Base-by-base conservation (phyloP, 1,140 invertebrate genomes). In the Calliopsis andreniformis region DNA sequence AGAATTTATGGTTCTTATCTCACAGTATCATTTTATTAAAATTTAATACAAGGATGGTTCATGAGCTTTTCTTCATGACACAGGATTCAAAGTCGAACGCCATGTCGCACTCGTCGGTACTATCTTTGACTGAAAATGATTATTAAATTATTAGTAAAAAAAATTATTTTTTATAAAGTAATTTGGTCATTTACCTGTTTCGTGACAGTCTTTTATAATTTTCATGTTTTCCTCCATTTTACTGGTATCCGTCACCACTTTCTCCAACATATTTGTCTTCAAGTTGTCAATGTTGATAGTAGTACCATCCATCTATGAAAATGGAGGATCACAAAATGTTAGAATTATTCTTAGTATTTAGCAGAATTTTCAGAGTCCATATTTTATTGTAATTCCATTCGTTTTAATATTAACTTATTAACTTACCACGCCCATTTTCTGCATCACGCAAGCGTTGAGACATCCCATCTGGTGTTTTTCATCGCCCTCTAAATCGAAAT, bases 101-200 rank as follows among this genome's bases (percentile, higher is more conserved):
- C 0, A 66, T 14, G 0, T 70, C 76, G 30, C 82, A 83, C 0
- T 67, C 71, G 20, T 84, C 18, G 32, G n/a, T 7, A 2, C 20
- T 62, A 1, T n/a, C 35, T 28, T 35, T 42, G 28, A 59, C 82
- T 84, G 43, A 61, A 10, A 75, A 68, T 0, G 8, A 25, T 14
- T 8, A 18, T 2, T 0, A 14, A 20, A 6, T n/a, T 4, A 14
- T 42, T 51, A 53, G 1, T 4, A 3, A 1, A 3, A 42, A 25
- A n/a, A 23, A 4, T 4, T 10, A 14, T 43, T 35, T 30, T 53
- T 61, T 12, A n/a, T n/a, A n/a, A n/a, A n/a, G n/a, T n/a, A n/a
- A n/a, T n/a, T n/a, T n/a, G n/a, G n/a, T n/a, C n/a, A n/a, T n/a
- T n/a, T n/a, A n/a, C n/a, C n/a, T n/a, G n/a, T n/a, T n/a, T n/a